Evolutionary conservation across 2,113 vertebrate species (phyloP).

Genomic region (Amphiprion ocellaris): DNA sequence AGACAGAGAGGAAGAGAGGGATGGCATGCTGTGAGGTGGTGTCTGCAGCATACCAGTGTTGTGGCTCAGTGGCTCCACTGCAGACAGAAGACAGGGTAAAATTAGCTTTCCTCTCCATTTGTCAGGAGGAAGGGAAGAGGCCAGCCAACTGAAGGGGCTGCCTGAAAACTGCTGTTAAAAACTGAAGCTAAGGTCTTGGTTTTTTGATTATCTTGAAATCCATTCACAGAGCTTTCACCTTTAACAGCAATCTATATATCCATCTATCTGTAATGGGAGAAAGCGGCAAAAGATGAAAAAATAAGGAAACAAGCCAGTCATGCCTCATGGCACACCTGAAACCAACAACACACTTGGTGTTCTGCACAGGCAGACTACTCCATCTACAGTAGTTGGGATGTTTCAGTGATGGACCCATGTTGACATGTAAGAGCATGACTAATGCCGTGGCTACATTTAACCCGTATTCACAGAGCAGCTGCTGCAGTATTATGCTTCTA

Average conservation of each 20-base stretch:
- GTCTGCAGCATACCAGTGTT: conserved; percentile 72
- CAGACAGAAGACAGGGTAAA: conserved; percentile 72
- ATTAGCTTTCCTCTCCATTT: conserved; percentile 63
- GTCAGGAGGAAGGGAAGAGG: conserved; percentile 47
- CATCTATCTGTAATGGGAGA: too few species aligned
- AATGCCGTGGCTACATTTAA: too few species aligned
- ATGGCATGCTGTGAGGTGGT: conserved; percentile 75
- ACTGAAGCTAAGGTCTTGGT: neutral
- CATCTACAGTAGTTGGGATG: too few species aligned
- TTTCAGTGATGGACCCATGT: too few species aligned
- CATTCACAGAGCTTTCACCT: neutral
- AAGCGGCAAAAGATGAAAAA: too few species aligned
- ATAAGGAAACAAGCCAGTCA: too few species aligned
- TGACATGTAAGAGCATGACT: too few species aligned
- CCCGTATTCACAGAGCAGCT: too few species aligned
- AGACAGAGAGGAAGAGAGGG: conserved; percentile 40
- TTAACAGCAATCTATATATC: neutral
- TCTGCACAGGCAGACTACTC: too few species aligned
- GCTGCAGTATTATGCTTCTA: too few species aligned
- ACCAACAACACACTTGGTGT: too few species aligned
- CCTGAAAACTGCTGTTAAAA: conserved; percentile 14
- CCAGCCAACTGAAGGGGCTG: conserved; percentile 26
- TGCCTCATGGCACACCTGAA: too few species aligned
- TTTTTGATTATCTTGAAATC: neutral
- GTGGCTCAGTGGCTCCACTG: conserved; percentile 76